Evolutionary conservation across 2,888 invertebrate species (phyloP), one percentile per base, ranked within the genome.

Genomic region (Neoascia interrupta): DNA sequence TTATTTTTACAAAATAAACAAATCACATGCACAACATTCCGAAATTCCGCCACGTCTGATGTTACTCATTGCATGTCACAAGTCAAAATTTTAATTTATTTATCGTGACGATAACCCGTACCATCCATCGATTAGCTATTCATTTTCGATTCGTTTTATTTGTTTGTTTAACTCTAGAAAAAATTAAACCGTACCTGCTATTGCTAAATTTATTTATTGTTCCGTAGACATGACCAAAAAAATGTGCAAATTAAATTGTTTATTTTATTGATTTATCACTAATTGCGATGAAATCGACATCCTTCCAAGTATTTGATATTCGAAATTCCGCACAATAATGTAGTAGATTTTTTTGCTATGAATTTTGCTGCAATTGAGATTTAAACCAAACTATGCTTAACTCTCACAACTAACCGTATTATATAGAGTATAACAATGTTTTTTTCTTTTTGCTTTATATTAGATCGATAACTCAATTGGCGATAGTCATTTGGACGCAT

Each of bases 1-100:
- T 3, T 37, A 6, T 16, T 16, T 39, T 16, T 37, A 5, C 1
- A 37, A 16, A 3, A 16, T 2, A 10, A 15, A 18, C n/a, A 26
- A 3, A 5, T 23, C 13, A 45, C 26, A 6, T 5, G 21, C 26
- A 19, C n/a, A n/a, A n/a, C 8, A 16, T 26, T 26, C 10, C 10
- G 16, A 31, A 23, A n/a, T 13, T 19, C 16, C n/a, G 41, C 34
- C 28, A 45, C 45, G 66, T 54, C 53, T 56, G 36, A n/a, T n/a
- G n/a, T 21, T 34, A 8, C 19, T 26, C 16, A 49, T 39, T 26
- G 19, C 13, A 34, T 69, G 69, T 69, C 63, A 75, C 69, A 69
- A 51, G 75, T 63, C 43, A 45, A n/a, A 51, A 56, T 34, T 75
- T 63, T 49, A 51, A 73, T 61, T 69, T 37, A 26, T 63, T 70